Evolutionary conservation across 2,113 vertebrate genomes (phyloP).

Genomic region (Centropus bengalensis): DNA sequence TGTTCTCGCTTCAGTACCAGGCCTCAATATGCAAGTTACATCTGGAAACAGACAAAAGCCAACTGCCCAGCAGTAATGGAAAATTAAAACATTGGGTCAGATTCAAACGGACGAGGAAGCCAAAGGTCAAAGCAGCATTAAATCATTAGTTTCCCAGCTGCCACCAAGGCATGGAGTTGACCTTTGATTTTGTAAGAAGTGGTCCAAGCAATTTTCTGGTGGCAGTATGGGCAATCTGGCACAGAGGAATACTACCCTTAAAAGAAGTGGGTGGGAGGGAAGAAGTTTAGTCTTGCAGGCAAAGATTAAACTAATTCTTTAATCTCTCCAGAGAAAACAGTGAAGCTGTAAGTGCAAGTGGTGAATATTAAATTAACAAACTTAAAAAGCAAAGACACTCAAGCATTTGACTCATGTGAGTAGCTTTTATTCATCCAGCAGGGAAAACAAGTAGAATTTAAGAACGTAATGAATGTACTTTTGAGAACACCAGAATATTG

Average conservation of each 20-base stretch:
- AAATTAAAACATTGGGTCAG: slow-evolving; percentile 70
- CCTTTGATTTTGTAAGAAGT: slow-evolving; percentile 73
- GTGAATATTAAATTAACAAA: not conserved
- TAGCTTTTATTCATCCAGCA: not conserved
- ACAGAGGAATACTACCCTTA: slow-evolving; percentile 3
- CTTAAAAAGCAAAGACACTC: not conserved
- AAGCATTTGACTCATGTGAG: not conserved
- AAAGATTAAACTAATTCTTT: slow-evolving; percentile 12
- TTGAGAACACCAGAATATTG: not conserved
- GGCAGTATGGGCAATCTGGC: slow-evolving; percentile 69
- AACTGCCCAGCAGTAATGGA: slow-evolving; percentile 67
- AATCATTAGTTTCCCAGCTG: slow-evolving; percentile 79
- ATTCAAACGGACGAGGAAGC: slow-evolving; percentile 68
- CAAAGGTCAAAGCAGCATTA: slow-evolving; percentile 70
- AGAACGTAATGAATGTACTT: not conserved
- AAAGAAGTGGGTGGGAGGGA: not conserved
- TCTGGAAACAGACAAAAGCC: slow-evolving; percentile 74
- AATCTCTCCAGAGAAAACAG: not conserved
- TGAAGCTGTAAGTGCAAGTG: not conserved
- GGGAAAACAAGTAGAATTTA: not conserved
- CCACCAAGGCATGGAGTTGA: slow-evolving; percentile 59
- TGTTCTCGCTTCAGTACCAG: slow-evolving; percentile 62
- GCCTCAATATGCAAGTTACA: slow-evolving; percentile 59
- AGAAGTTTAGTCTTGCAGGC: not conserved
- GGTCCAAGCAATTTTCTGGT: slow-evolving; percentile 69